These are phyloP conservation scores for Austrolebias charrua DNA, from an alignment of 2,797 vertebrate genomes.

Conservation along the genomic window DNA sequence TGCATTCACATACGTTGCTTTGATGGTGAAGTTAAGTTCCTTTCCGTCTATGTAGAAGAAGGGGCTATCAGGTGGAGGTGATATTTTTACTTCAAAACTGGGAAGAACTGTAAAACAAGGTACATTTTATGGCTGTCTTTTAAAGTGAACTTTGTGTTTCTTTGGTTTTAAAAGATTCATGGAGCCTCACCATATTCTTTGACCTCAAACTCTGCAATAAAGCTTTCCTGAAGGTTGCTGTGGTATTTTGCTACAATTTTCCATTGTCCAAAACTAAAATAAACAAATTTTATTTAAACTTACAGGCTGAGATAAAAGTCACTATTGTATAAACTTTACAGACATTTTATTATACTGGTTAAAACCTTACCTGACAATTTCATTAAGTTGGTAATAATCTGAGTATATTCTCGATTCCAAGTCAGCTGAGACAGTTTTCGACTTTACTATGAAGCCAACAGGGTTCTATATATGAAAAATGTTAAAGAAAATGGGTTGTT, in stretches of 20 bases:
- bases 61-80: neutral
- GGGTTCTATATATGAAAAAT: constrained; percentile 13
- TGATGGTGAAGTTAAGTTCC: constrained; percentile 49
- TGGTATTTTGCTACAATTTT: constrained; percentile 76
- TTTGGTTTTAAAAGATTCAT: neutral
- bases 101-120: constrained; percentile 69
- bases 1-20: constrained; percentile 61
- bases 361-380: constrained; percentile 6
- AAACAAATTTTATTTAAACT: neutral
- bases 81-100: constrained; percentile 75
- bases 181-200: constrained; percentile 84
- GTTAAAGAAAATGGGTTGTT: no score
- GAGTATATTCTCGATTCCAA: neutral
- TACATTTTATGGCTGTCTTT: neutral
- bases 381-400: neutral
- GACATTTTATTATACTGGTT: no score
- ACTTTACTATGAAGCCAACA: neutral
- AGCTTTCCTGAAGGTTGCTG: constrained; percentile 68
- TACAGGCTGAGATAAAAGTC: neutral
- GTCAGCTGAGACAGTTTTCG: neutral
- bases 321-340: neutral
- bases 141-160: neutral
- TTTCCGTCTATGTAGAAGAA: constrained; percentile 68
- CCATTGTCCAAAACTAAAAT: constrained; percentile 80
- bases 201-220: constrained; percentile 83